Percentiles rank a stretch among this genome's conserved stretches.
phyloP scores from a whole-genome alignment of 2,113 vertebrate genomes.

The Macrotis lagotis region DNA sequence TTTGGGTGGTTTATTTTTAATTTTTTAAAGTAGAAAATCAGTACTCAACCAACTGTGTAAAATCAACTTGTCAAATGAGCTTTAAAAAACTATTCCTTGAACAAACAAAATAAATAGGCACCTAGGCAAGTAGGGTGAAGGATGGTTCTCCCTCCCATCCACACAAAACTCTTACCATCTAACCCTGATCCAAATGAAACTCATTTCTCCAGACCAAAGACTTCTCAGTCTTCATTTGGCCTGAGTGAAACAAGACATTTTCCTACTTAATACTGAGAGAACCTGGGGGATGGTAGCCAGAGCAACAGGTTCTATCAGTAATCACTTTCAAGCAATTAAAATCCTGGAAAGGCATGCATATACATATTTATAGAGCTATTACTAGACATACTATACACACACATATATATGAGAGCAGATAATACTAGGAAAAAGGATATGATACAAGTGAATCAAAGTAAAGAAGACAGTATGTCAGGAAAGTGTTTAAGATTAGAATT shows the following conservation, averaged over 20 bases:
- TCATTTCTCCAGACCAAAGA: not conserved
- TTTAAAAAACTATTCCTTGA: constrained; percentile 32
- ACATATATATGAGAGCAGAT: not conserved
- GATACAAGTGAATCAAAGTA: not conserved
- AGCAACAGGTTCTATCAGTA: not conserved
- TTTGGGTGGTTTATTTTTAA: constrained; percentile 6
- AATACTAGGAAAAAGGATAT: not conserved
- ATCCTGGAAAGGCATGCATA: not conserved
- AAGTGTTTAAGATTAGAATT: not conserved
- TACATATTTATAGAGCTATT: not conserved
- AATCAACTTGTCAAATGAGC: constrained; percentile 50
- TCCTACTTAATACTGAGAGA: not conserved
- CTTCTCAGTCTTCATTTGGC: not conserved
- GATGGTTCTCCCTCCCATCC: not conserved
- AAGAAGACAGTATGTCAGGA: not conserved
- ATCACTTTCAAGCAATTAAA: not conserved
- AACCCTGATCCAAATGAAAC: not conserved
- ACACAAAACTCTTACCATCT: not conserved
- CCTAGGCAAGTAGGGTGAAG: not conserved
- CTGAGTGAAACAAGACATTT: not conserved
- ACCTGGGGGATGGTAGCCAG: not conserved
- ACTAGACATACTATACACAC: not conserved
- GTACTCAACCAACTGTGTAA: constrained; percentile 31
- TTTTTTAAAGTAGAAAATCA: constrained; percentile 41
- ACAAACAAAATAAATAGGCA: not conserved